Percentiles rank a stretch among this genome's conserved stretches.
These are phyloP conservation scores for Baccha elongata DNA, from an alignment of 2,888 invertebrate species.

Conservation along the genomic window DNA sequence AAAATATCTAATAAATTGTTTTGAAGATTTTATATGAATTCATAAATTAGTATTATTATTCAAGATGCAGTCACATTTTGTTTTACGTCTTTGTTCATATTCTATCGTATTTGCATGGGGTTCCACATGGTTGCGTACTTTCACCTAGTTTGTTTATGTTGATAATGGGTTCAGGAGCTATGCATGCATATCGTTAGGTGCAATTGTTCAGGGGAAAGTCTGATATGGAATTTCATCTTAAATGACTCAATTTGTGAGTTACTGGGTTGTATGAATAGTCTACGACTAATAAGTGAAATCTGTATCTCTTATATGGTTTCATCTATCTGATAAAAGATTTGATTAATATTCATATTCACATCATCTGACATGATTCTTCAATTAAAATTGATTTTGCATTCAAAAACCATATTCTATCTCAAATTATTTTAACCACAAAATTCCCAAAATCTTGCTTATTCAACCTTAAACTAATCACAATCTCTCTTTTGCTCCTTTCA, in stretches of 20 bases:
- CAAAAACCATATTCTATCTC: not conserved
- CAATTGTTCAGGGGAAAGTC: constrained; percentile 11
- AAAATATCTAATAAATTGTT: not conserved
- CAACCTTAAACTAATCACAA: constrained; percentile 22
- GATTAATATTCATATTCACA: not conserved
- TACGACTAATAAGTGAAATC: not conserved
- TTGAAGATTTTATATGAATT: constrained; percentile 3
- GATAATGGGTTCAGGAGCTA: not conserved
- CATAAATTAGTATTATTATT: not conserved
- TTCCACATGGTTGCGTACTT: constrained; percentile 61
- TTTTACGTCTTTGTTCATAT: constrained; percentile 16
- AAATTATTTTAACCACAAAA: constrained; percentile 9
- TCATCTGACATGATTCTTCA: not conserved
- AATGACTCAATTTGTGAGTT: constrained; percentile 6
- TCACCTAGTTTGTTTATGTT: constrained; percentile 51
- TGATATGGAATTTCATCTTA: constrained; percentile 5
- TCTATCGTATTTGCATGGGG: constrained; percentile 51
- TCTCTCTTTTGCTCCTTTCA: constrained; percentile 49
- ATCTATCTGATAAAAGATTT: not conserved
- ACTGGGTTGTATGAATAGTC: constrained; percentile 14
- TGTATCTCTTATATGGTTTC: not conserved
- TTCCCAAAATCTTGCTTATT: not conserved
- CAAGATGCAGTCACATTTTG: constrained; percentile 20
- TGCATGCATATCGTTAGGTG: constrained; percentile 20
- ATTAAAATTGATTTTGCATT: constrained; percentile 1